Base-by-base conservation (phyloP, 1,140 invertebrate genomes). In the Drosophila tsacasi region DNA sequence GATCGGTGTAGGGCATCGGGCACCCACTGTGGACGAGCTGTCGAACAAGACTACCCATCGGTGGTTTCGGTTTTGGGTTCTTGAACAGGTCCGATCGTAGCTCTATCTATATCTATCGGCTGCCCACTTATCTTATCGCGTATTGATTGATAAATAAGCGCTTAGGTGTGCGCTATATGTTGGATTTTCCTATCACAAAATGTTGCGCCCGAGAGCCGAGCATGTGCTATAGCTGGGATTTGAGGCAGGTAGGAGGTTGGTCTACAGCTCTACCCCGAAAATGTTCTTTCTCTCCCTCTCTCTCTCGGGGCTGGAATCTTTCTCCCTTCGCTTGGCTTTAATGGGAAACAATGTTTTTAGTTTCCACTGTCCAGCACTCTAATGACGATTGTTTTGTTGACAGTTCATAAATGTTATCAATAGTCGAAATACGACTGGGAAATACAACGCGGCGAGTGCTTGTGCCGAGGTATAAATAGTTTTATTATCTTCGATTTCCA, bases 111-210 rank as follows among this genome's bases (percentile, higher is more conserved):
- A 86, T 68, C 80, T 63, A 77, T 83, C 9, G 64, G 35, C 12
- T 23, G 32, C 25, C 19, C 47, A 69, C 58, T 61, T 77, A 87
- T 83, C 84, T 89, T 86, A 86, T 86, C 83, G 72, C 60, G 21
- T 55, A 74, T 67, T 67, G 84, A 87, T 89, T 83, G 81, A 83
- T 80, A 80, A 78, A 49, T 47, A 35, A 57, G 67, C 55, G 69
- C 54, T 72, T 50, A 40, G 67, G 44, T 30, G n/a, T 64, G 52
- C 40, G 81, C 59, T 78, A 81, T 81, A 55, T 52, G 23, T 30
- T 23, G 30, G 42, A 49, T 71, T 78, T 44, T 32, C 21, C 62
- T 79, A 79, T 85, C 63, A 57, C n/a, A 0, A 13, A 25, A 46
- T 66, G 62, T 79, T 79, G 3, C 2, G 10, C 52, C 40, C 23